phyloP scores from a whole-genome alignment of 2,113 vertebrate species.

The Pygoscelis adeliae region DNA sequence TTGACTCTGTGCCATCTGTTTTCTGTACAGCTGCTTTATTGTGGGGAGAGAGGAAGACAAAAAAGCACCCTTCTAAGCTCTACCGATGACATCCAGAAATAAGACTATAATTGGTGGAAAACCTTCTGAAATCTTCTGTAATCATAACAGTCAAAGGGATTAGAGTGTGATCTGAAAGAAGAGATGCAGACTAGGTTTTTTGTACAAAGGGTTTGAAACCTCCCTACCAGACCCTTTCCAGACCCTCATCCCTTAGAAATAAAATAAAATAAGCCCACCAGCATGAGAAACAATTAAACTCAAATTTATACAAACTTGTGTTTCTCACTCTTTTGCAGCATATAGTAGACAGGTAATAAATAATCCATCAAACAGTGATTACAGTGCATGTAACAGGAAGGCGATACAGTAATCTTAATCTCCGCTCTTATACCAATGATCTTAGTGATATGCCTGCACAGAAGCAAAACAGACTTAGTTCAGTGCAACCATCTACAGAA shows the following conservation, averaged over 20 bases:
- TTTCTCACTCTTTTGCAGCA: background rate
- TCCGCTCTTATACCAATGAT: background rate
- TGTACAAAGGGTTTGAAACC: background rate
- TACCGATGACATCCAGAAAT: slow-evolving; percentile 57
- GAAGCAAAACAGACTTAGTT: background rate
- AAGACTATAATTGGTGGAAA: slow-evolving; percentile 61
- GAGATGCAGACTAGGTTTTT: background rate
- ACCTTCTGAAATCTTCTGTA: slow-evolving; percentile 56
- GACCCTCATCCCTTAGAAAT: background rate
- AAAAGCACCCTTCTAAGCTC: slow-evolving; percentile 39
- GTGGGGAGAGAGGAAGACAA: background rate
- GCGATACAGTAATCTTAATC: background rate
- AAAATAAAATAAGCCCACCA: background rate
- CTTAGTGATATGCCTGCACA: background rate
- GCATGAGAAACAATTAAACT: background rate
- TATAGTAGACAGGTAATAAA: background rate
- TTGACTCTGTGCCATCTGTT: slow-evolving; percentile 78
- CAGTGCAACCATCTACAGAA: background rate
- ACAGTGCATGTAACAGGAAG: background rate
- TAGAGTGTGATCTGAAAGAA: background rate
- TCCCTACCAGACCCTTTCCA: background rate
- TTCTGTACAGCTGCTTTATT: slow-evolving; percentile 44
- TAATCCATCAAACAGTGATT: background rate
- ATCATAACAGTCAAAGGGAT: slow-evolving; percentile 52
- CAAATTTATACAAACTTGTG: background rate